Evolutionary conservation across 2,113 vertebrate genomes (phyloP), one percentile per base, ranked within the genome.

Genomic region (Eira barbara): DNA sequence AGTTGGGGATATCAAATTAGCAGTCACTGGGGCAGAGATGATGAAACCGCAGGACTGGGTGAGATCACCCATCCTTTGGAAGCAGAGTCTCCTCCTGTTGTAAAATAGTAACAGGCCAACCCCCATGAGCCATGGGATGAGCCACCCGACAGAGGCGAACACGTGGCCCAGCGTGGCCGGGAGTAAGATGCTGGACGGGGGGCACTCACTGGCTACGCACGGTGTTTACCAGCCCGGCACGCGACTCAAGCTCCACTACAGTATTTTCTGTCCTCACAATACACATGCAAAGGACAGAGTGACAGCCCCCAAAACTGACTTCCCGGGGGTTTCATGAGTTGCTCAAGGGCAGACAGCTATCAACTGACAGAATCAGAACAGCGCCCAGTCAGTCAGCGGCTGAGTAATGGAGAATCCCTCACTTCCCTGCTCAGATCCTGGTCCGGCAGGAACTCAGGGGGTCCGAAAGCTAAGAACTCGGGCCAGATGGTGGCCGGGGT

Each of bases 311-410:
- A n/a, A 36, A 87, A 55, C 7, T 7, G 27, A n/a, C 42, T 17
- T 25, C 47, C 83, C 5, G 39, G n/a, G 45, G 1, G 0, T 2
- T 55, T 36, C 3, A 0, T 4, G 42, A 23, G 13, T 39, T 29
- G 25, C 74, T 42, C 21, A 59, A 63, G 84, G 36, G 65, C 83
- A 89, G 39, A 49, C 31, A 59, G 36, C 49, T 59, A 47, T n/a
- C 39, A 47, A 39, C 69, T 4, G 34, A 52, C 4, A 13, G 29
- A 3, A 20, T 59, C 55, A 10, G 78, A 47, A 57, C 45, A 36
- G 49, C 36, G 13, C 15, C 34, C 39, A 4, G 29, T 6, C 0
- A 7, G 0, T 7, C 6, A 4, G 71, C 15, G 31, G 65, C 23
- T 3, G 23, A 67, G 34, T 2, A 23, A 45, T 3, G 13, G 2